phyloP scores from a whole-genome alignment of 2,113 vertebrate genomes.

The Pao palembangensis region DNA sequence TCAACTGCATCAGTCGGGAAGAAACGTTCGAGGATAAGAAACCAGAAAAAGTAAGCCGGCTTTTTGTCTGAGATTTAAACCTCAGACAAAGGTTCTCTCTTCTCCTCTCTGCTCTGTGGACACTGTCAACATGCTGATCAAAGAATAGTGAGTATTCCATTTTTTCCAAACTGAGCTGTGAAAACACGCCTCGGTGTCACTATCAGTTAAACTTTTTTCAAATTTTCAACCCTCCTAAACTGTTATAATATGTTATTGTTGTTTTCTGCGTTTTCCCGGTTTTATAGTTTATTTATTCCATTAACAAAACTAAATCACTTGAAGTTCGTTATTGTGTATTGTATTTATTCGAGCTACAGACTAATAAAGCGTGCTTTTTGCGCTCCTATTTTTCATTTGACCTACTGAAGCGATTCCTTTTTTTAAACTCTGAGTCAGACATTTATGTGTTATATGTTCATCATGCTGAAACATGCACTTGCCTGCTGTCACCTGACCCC shows the following conservation, averaged over 20 bases:
- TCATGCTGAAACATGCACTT: neutral
- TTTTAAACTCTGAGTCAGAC: neutral
- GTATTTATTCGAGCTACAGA: neutral
- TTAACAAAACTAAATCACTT: too few species aligned
- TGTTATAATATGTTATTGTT: neutral
- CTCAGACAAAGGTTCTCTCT: neutral
- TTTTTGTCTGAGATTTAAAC: neutral
- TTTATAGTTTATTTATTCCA: too few species aligned
- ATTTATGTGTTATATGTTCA: slow-evolving; percentile 28
- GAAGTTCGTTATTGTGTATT: too few species aligned
- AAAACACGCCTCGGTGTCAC: neutral
- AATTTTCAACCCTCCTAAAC: neutral
- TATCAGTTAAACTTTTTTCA: neutral
- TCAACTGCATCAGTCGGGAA: slow-evolving; percentile 61
- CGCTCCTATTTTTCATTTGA: neutral
- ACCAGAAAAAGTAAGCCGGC: neutral
- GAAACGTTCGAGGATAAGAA: slow-evolving; percentile 21
- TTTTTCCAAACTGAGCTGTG: neutral
- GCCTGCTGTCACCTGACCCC: slow-evolving; percentile 40
- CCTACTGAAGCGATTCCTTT: neutral
- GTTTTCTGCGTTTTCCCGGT: too few species aligned
- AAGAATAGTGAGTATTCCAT: slow-evolving; percentile 72
- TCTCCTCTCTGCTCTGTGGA: slow-evolving; percentile 1
- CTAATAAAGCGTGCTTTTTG: neutral
- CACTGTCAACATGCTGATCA: slow-evolving; percentile 63